Conservation (phyloP, 64 coral and sea anemone species). For the Orbicella faveolata region DNA sequence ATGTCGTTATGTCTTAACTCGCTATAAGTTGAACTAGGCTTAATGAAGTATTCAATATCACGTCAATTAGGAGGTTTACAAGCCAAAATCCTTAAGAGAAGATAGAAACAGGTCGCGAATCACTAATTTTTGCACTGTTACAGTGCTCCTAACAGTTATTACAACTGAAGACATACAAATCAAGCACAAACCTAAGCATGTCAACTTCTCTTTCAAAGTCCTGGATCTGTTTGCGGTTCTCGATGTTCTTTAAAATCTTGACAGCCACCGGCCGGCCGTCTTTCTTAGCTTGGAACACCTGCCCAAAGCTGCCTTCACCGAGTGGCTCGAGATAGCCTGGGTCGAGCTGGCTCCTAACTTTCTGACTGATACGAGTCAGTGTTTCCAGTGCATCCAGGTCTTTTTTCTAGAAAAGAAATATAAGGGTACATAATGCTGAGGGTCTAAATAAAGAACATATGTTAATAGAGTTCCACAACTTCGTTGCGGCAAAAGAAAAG, state of each 20-base stretch:
- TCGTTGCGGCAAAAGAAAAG: no score
- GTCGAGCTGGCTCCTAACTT: constrained; percentile 44
- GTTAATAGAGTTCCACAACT: no score
- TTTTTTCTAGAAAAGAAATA: background rate
- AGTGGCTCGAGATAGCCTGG: constrained; percentile 44
- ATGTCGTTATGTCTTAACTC: no score
- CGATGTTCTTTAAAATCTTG: constrained; percentile 56
- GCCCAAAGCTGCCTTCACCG: constrained; percentile 63
- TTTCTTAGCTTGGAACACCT: constrained; percentile 58
- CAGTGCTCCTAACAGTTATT: background rate
- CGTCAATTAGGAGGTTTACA: no score
- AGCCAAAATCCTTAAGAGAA: no score
- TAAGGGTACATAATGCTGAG: background rate
- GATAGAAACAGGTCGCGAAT: no score
- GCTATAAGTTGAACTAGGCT: no score
- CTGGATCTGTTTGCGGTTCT: constrained; percentile 21
- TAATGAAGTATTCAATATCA: no score
- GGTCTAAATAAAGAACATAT: no score
- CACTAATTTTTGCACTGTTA: no score
- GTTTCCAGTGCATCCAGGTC: constrained; percentile 48
- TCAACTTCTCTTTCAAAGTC: constrained; percentile 69
- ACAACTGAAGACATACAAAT: background rate
- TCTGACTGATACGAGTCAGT: constrained; percentile 47
- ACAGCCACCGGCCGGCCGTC: constrained; percentile 58
- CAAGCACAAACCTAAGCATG: constrained; percentile 20